Conservation (phyloP, 2,797 vertebrate genomes). For the Amblyopsis hoosieri region DNA sequence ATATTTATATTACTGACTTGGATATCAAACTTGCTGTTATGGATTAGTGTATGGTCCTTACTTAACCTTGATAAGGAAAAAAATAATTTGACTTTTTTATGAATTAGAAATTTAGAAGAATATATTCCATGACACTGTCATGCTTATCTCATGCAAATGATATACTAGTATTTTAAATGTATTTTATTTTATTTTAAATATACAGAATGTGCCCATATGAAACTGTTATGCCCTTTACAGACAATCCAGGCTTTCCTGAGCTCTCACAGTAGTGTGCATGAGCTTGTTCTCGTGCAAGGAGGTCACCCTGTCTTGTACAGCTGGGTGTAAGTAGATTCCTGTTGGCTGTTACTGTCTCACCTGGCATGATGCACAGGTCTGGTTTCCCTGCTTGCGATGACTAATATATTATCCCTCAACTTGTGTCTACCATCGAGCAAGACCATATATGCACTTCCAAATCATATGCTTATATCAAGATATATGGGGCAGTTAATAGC, state of each 20-base stretch:
- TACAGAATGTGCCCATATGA: neutral
- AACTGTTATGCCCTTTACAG: neutral
- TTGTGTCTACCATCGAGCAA: neutral
- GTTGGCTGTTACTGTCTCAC: conserved; percentile 29
- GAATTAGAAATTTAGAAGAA: conserved; percentile 9
- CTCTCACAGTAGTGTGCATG: conserved; percentile 24
- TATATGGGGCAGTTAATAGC: no score
- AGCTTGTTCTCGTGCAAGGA: conserved; percentile 29
- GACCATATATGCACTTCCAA: no score
- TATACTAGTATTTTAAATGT: neutral
- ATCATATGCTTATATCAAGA: no score
- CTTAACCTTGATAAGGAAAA: neutral
- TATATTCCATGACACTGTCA: neutral
- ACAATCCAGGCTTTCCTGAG: conserved; percentile 12
- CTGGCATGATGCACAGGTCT: neutral
- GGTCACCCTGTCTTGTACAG: conserved; percentile 50
- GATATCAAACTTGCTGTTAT: conserved; percentile 11
- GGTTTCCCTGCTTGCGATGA: neutral
- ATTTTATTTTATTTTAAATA: neutral
- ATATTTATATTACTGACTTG: conserved; percentile 23
- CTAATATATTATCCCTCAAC: neutral
- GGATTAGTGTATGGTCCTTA: conserved; percentile 4
- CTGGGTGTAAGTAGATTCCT: conserved; percentile 43
- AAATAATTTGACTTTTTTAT: conserved; percentile 1
- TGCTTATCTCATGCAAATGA: neutral